phyloP scores from a whole-genome alignment of 2,797 vertebrate genomes.

The Rallus crepitans region DNA sequence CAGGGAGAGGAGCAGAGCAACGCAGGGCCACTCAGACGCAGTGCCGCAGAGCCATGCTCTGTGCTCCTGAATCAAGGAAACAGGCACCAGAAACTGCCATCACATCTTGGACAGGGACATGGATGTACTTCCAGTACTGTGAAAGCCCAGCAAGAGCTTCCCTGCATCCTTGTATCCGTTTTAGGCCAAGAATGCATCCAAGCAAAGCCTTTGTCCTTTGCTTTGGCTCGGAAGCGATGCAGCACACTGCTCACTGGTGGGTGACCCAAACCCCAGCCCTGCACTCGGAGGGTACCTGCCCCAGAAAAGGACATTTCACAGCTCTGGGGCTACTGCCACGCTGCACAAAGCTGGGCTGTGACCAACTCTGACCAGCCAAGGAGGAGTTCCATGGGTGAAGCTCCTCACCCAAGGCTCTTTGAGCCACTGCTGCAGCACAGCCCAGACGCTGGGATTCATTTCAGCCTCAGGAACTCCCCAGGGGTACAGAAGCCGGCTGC shows the following conservation, averaged over 20 bases:
- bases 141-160: background rate
- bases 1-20: background rate
- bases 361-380: background rate
- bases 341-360: background rate
- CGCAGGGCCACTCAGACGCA: rapidly evolving
- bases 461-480: background rate
- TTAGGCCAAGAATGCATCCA: background rate
- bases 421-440: rapidly evolving
- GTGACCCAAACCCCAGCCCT: background rate
- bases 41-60: background rate
- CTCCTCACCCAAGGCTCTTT: background rate
- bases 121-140: background rate
- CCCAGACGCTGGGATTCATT: background rate
- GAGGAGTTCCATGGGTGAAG: background rate
- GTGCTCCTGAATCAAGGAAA: background rate
- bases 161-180: background rate
- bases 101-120: background rate
- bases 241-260: background rate
- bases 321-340: background rate
- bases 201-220: background rate
- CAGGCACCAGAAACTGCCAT: background rate
- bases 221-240: background rate
- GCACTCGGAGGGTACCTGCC: background rate
- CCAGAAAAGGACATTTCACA: background rate
- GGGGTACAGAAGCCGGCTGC: background rate